Percentiles rank a stretch among this genome's conserved stretches.
These are phyloP conservation scores for Tragelaphus scriptus DNA, from an alignment of 2,113 vertebrate species.

Conservation along the genomic window DNA sequence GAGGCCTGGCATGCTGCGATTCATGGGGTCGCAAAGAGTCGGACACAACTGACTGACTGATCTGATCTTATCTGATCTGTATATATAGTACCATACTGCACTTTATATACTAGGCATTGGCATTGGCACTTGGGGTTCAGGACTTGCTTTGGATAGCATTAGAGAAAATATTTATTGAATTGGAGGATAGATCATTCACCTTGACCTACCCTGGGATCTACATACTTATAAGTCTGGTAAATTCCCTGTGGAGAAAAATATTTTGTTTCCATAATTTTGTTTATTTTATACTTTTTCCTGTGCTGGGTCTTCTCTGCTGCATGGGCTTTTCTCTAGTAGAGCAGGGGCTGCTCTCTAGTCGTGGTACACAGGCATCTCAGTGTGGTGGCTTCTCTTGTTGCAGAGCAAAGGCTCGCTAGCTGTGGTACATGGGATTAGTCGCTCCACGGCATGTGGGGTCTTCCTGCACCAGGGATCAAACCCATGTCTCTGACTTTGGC, in stretches of 20 bases:
- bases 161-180: neutral
- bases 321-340: neutral
- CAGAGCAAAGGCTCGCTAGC: neutral
- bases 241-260: neutral
- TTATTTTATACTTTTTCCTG: neutral
- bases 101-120: neutral
- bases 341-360: accelerated
- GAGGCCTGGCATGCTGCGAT: no score
- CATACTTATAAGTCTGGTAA: neutral
- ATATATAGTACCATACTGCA: neutral
- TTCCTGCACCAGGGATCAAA: neutral
- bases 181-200: neutral
- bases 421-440: neutral
- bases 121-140: neutral
- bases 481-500: neutral
- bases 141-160: neutral
- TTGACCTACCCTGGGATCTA: neutral
- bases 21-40: no score
- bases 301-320: neutral
- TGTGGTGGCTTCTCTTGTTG: neutral
- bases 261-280: neutral
- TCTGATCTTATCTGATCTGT: no score
- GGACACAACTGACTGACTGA: no score
- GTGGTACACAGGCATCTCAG: neutral
- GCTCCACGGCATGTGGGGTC: neutral